These are phyloP conservation scores for Enteromius trimaculatus DNA, from an alignment of 2,797 vertebrate genomes.

Conservation along the genomic window DNA sequence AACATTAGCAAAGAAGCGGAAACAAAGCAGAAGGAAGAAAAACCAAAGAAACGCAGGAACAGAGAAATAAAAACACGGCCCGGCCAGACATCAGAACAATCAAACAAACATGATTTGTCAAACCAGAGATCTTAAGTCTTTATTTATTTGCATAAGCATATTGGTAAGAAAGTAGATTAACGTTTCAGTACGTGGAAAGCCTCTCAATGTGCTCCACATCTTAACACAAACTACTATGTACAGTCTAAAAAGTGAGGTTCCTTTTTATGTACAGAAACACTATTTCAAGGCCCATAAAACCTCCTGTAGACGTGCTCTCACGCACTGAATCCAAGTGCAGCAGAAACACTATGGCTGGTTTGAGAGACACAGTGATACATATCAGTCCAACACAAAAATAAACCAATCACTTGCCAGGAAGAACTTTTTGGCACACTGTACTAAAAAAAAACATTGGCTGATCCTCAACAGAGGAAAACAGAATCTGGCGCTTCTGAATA, in stretches of 20 bases:
- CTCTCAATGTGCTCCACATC: slow-evolving; percentile 47
- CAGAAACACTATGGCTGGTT: slow-evolving; percentile 26
- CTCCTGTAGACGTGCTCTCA: slow-evolving; percentile 29
- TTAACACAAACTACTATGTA: slow-evolving; percentile 64
- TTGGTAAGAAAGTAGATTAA: slow-evolving; percentile 47
- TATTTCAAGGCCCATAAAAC: slow-evolving; percentile 57
- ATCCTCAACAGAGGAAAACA: slow-evolving; percentile 41
- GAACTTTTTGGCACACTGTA: slow-evolving; percentile 17
- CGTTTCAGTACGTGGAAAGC: slow-evolving; percentile 31
- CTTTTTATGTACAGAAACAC: slow-evolving; percentile 62
- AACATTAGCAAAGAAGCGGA: slow-evolving; percentile 33
- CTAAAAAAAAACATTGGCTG: background rate
- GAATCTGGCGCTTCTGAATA: slow-evolving; percentile 60
- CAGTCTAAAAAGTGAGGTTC: slow-evolving; percentile 59
- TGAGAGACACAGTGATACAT: slow-evolving; percentile 18
- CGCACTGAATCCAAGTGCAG: background rate
- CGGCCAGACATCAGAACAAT: background rate
- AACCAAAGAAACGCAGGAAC: background rate
- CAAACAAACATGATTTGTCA: slow-evolving; percentile 18
- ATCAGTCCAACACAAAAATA: slow-evolving; percentile 33
- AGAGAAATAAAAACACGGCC: background rate
- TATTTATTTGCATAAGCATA: slow-evolving; percentile 56
- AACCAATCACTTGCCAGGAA: slow-evolving; percentile 25
- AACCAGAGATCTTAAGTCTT: slow-evolving; percentile 52
- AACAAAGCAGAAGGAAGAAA: slow-evolving; percentile 22